phyloP scores from a whole-genome alignment of 1,140 invertebrate genomes.

The Drosophila mauritiana region DNA sequence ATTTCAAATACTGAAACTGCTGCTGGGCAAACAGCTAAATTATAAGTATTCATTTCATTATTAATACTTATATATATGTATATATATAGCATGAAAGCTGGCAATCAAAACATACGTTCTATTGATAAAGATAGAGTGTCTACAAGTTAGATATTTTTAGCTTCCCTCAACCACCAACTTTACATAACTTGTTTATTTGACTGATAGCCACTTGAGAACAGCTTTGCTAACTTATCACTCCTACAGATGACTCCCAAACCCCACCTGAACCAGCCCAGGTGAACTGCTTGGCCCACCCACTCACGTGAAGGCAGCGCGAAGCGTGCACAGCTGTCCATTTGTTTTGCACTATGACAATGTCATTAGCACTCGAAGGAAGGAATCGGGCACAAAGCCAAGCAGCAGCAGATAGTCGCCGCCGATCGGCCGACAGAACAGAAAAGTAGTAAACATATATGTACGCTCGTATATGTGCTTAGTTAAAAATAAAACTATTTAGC shows the following conservation, averaged over 20 bases:
- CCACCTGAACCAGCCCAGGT: not conserved
- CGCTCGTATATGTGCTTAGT: conserved; percentile 29
- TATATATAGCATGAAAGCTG: too few relatives aligned
- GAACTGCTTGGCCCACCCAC: conserved; percentile 40
- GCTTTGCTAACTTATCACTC: not conserved
- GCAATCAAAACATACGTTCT: too few relatives aligned
- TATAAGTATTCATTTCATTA: not conserved
- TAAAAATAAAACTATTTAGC: conserved; percentile 80
- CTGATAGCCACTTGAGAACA: not conserved
- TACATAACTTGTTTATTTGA: not conserved
- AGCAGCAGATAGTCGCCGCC: conserved; percentile 45
- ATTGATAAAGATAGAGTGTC: too few relatives aligned
- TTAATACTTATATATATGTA: too few relatives aligned
- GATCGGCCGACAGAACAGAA: conserved; percentile 33
- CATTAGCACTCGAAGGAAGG: conserved; percentile 59
- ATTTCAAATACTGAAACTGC: not conserved
- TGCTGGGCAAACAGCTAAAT: not conserved
- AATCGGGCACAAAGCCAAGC: conserved; percentile 48
- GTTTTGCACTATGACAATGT: conserved; percentile 46
- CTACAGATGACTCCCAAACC: not conserved
- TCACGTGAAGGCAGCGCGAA: conserved; percentile 12
- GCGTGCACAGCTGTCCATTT: conserved; percentile 24
- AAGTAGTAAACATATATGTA: conserved; percentile 11
- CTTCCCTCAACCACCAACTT: not conserved
- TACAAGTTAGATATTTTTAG: not conserved